phyloP scores from a whole-genome alignment of 2,888 invertebrate genomes.

The Piscicola geometra region DNA sequence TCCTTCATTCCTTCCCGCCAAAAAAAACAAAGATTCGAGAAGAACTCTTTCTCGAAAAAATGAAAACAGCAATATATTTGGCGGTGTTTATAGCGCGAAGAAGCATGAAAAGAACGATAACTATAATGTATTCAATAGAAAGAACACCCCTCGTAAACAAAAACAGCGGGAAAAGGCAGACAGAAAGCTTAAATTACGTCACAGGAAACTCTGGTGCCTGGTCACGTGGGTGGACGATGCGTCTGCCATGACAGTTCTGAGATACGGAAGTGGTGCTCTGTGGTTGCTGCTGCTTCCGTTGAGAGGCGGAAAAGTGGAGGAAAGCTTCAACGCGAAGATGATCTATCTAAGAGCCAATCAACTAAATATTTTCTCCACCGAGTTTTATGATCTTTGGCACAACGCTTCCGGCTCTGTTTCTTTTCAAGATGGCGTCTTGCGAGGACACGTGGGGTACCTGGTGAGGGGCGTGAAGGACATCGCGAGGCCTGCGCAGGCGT shows the following conservation, averaged over 20 bases:
- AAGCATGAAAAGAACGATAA: too few species aligned
- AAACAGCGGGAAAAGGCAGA: not conserved
- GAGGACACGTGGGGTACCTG: constrained; percentile 1
- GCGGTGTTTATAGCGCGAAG: not conserved
- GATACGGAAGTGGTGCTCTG: not conserved
- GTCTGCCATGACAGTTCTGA: constrained; percentile 2
- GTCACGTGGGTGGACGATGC: not conserved
- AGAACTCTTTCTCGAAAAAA: not conserved
- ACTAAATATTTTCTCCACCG: not conserved
- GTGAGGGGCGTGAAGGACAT: constrained; percentile 23
- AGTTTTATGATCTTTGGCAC: not conserved
- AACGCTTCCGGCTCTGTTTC: not conserved
- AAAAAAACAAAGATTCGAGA: not conserved
- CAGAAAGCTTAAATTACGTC: not conserved
- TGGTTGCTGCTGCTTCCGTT: constrained; percentile 20
- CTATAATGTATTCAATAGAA: not conserved
- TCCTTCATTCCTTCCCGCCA: not conserved
- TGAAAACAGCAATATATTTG: not conserved
- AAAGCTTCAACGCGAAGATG: constrained; percentile 15
- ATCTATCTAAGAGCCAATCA: not conserved
- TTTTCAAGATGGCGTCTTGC: not conserved
- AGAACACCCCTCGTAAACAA: not conserved
- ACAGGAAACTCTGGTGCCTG: constrained; percentile 5
- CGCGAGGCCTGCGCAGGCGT: not conserved
- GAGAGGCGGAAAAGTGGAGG: not conserved